Evolutionary conservation across 2,888 invertebrate genomes (phyloP).

Genomic region (Eubasilissa splendida): DNA sequence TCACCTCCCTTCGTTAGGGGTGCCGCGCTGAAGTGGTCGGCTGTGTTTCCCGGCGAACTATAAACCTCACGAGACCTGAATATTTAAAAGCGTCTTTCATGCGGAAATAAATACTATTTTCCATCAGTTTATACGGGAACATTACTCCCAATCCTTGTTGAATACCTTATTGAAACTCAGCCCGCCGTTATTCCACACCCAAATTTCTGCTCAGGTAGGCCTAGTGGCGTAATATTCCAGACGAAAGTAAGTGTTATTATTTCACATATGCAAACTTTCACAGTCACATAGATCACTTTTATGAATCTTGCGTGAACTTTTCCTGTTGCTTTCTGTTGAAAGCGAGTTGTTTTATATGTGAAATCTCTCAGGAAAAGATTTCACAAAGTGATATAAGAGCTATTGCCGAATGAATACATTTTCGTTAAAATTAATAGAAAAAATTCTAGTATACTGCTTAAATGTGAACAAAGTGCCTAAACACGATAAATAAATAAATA

Average conservation of each 20-base stretch:
- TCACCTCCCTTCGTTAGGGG: neutral
- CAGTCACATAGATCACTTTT: constrained; percentile 17
- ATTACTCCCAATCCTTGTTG: constrained; percentile 3
- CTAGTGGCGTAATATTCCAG: neutral
- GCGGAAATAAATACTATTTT: constrained; percentile 34
- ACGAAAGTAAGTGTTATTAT: neutral
- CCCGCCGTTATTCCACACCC: constrained; percentile 9
- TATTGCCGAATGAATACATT: constrained; percentile 3
- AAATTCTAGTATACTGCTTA: neutral
- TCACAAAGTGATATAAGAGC: constrained; percentile 10
- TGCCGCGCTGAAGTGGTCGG: neutral
- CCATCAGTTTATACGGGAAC: constrained; percentile 22
- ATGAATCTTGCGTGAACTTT: constrained; percentile 16
- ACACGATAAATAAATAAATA: too few species aligned
- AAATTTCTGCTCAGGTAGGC: constrained; percentile 3
- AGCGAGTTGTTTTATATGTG: constrained; percentile 2
- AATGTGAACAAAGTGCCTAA: too few species aligned
- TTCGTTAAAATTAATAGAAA: neutral
- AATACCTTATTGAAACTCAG: constrained; percentile 33
- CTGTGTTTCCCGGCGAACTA: constrained; percentile 24
- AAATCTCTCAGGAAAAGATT: constrained; percentile 11
- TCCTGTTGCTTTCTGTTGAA: constrained; percentile 1
- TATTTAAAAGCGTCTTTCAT: constrained; percentile 22
- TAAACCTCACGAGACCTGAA: constrained; percentile 35
- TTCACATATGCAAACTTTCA: constrained; percentile 16